Percentiles rank a stretch among this genome's conserved stretches.
phyloP scores from a whole-genome alignment of 2,797 vertebrate genomes.

The Alcedo quadribrachys region DNA sequence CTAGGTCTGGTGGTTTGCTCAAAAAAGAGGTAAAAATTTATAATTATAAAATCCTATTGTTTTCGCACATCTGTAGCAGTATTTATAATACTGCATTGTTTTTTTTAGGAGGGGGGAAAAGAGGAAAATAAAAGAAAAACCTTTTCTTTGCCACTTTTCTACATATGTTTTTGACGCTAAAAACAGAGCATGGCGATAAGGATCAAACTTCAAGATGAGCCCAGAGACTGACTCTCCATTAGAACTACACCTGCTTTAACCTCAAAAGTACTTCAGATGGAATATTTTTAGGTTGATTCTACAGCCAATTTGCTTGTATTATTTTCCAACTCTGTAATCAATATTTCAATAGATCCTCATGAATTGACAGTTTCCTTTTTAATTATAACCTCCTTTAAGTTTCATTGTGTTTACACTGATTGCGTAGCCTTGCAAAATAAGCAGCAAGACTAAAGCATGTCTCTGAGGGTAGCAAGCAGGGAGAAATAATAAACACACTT shows the following conservation, averaged over 20 bases:
- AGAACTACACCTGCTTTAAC: conserved; percentile 8
- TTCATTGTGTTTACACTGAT: conserved; percentile 5
- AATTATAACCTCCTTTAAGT: conserved; percentile 25
- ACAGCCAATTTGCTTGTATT: not conserved
- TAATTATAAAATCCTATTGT: not conserved
- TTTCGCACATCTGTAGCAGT: conserved; percentile 27
- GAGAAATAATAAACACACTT: not conserved
- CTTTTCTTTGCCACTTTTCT: not conserved
- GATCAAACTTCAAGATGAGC: not conserved
- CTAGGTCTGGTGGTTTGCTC: conserved; percentile 1
- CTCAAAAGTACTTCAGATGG: not conserved
- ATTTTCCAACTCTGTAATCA: conserved; percentile 16
- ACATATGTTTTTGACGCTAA: not conserved
- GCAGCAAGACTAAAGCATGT: not conserved
- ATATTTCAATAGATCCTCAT: not conserved
- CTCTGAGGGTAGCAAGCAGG: not conserved
- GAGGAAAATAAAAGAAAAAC: fast-evolving
- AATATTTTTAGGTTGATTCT: not conserved
- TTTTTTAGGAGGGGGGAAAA: fast-evolving
- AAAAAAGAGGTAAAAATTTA: not conserved
- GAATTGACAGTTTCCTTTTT: conserved; percentile 14
- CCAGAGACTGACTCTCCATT: not conserved
- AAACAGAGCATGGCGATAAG: not conserved
- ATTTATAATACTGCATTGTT: not conserved
- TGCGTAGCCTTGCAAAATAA: conserved; percentile 6